A percentile compares a stretch with the other conserved stretches of the same genome.
Conservation (phyloP, 2,888 invertebrate genomes). For the Allacma fusca region DNA sequence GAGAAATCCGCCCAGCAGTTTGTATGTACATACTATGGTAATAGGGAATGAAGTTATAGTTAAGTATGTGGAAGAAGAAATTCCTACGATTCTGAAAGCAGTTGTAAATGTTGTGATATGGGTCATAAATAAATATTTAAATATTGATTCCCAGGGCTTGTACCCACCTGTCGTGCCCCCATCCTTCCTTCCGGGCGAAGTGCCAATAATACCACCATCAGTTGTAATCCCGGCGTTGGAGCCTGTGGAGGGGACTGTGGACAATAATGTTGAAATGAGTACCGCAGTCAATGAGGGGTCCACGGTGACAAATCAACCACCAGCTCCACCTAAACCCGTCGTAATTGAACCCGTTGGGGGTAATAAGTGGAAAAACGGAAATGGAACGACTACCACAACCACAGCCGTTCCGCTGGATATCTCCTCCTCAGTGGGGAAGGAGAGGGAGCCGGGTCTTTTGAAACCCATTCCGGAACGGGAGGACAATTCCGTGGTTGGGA, state of each 20-base stretch:
- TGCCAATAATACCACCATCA: not conserved
- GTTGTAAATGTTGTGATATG: no score
- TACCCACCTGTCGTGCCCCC: constrained; percentile 1
- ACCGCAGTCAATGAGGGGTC: not conserved
- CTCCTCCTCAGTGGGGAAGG: constrained; percentile 32
- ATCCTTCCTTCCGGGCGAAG: not conserved
- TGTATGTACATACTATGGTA: no score
- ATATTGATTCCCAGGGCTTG: not conserved
- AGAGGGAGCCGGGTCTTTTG: not conserved
- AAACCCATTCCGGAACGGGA: not conserved
- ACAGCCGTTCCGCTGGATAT: constrained; percentile 47
- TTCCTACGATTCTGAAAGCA: no score
- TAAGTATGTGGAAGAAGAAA: no score
- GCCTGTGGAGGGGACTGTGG: not conserved
- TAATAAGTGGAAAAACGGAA: not conserved
- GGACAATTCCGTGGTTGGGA: constrained; percentile 16
- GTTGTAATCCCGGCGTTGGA: not conserved
- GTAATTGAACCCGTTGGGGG: not conserved
- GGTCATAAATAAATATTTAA: no score
- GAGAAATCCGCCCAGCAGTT: no score
- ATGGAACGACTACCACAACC: constrained; percentile 43
- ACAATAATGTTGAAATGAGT: not conserved
- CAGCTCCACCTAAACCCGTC: not conserved
- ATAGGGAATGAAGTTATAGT: no score
- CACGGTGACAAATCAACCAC: not conserved